Conservation (phyloP, 2,113 vertebrate species). For the Monarcha castaneiventris region DNA sequence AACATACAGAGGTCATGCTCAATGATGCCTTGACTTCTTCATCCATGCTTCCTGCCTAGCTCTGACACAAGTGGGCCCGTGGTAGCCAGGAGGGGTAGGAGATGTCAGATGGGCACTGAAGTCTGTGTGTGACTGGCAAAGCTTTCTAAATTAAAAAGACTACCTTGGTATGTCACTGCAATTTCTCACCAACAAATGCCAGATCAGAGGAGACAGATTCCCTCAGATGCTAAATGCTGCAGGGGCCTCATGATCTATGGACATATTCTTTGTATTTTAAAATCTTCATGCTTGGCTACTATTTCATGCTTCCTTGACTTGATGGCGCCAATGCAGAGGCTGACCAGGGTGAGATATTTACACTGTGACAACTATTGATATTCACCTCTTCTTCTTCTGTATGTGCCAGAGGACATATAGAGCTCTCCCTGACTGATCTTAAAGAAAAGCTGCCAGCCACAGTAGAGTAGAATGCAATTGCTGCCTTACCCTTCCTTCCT, state of each 20-base stretch:
- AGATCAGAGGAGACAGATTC: not conserved
- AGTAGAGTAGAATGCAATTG: not conserved
- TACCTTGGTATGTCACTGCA: not conserved
- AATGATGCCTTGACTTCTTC: not conserved
- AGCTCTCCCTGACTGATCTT: not conserved
- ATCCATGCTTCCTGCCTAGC: not conserved
- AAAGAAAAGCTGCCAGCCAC: not conserved
- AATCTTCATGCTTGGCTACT: not conserved
- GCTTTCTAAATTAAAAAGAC: not conserved
- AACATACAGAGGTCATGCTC: not conserved
- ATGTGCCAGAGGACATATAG: not conserved
- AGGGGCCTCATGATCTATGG: not conserved
- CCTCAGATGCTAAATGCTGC: not conserved
- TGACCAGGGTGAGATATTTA: not conserved
- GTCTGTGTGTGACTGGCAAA: not conserved
- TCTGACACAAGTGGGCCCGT: not conserved
- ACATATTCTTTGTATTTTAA: not conserved
- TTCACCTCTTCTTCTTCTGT: not conserved
- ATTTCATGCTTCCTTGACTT: not conserved
- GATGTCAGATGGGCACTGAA: not conserved
- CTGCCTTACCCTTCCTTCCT: not conserved
- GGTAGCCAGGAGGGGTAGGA: conserved; percentile 16
- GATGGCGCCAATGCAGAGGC: not conserved
- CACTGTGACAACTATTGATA: not conserved
- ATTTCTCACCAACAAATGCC: not conserved